These are phyloP conservation scores for Palaemon carinicauda DNA, from an alignment of 1,140 invertebrate species.

Conservation along the genomic window DNA sequence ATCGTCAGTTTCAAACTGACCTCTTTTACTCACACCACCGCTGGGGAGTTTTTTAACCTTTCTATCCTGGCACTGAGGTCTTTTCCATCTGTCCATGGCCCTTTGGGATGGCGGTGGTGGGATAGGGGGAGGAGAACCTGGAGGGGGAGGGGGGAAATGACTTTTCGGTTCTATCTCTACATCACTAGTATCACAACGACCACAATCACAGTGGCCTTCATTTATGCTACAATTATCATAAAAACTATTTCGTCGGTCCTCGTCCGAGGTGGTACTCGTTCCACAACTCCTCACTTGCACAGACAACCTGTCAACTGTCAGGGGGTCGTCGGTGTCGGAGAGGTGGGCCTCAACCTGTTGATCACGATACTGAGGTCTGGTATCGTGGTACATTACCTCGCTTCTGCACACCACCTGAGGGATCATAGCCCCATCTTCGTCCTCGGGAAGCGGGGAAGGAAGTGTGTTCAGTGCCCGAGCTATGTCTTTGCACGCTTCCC, in stretches of 20 bases:
- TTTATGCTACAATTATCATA: slow-evolving; percentile 12
- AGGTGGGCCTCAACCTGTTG: slow-evolving; percentile 21
- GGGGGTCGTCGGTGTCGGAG: neutral
- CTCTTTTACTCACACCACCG: neutral
- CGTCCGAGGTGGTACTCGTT: slow-evolving; percentile 17
- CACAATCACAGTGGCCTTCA: slow-evolving; percentile 13
- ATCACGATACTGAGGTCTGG: slow-evolving; percentile 2
- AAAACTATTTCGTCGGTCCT: slow-evolving; percentile 5
- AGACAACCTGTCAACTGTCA: neutral
- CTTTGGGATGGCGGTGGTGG: neutral
- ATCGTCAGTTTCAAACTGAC: neutral
- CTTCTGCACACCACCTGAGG: neutral
- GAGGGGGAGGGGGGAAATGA: neutral
- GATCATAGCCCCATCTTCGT: neutral
- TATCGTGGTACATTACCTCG: neutral
- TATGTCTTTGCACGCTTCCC: slow-evolving; percentile 70
- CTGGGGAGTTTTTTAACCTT: neutral
- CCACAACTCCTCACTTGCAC: neutral
- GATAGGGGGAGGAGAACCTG: neutral
- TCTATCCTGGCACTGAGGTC: neutral
- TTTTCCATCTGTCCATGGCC: neutral
- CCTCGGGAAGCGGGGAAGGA: neutral
- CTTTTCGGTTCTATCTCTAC: neutral
- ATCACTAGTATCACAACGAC: slow-evolving; percentile 3
- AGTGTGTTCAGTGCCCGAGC: neutral